phyloP scores from a whole-genome alignment of 64 coral and sea anemone species.

The Acropora tenuis region DNA sequence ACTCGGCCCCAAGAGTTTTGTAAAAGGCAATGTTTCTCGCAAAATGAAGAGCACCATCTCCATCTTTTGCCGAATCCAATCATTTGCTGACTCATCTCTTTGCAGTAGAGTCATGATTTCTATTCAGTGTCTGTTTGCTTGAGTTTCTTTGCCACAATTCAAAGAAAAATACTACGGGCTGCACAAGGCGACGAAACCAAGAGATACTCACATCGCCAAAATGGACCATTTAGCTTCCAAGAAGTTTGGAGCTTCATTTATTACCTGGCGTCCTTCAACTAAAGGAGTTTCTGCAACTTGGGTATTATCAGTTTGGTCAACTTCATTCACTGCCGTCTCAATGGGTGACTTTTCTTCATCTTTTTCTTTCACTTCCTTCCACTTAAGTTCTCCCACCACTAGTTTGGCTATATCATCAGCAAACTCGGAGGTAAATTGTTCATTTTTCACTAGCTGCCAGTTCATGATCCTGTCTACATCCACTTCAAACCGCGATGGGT shows the following conservation, averaged over 20 bases:
- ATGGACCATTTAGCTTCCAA: neutral
- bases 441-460: constrained; percentile 44
- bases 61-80: too few species aligned
- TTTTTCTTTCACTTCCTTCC: constrained; percentile 1
- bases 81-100: too few species aligned
- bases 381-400: constrained; percentile 1
- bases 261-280: neutral
- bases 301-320: constrained; percentile 16
- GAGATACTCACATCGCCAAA: too few species aligned
- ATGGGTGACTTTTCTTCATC: constrained; percentile 34
- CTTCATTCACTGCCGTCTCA: neutral
- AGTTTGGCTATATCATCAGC: constrained; percentile 53
- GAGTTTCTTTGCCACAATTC: too few species aligned
- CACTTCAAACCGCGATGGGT: constrained; percentile 57
- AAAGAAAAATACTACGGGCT: too few species aligned
- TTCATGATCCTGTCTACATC: constrained; percentile 34
- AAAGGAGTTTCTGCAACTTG: neutral
- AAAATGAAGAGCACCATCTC: too few species aligned
- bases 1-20: too few species aligned
- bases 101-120: too few species aligned
- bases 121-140: too few species aligned
- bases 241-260: neutral
- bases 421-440: constrained; percentile 38
- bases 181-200: too few species aligned
- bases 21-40: too few species aligned